Percentiles rank a stretch among this genome's conserved stretches.
These are phyloP conservation scores for Protobothrops mucrosquamatus DNA, from an alignment of 2,113 vertebrate species.

Conservation along the genomic window DNA sequence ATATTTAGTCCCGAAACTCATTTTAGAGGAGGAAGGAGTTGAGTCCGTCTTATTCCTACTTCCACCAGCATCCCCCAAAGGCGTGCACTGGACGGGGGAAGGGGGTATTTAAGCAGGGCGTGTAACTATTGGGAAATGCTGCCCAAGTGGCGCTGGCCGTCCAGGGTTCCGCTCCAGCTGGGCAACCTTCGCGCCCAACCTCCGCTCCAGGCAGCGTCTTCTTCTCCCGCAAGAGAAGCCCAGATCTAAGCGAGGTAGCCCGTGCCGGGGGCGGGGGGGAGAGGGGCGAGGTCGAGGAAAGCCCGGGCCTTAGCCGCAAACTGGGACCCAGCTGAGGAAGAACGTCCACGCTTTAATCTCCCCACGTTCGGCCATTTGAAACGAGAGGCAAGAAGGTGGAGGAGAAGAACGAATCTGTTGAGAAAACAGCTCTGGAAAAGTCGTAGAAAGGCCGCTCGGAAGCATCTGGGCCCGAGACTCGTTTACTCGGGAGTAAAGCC, in stretches of 20 bases:
- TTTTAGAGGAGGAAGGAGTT: not conserved
- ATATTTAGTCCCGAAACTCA: not conserved
- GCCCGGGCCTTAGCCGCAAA: not conserved
- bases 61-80: not conserved
- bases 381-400: not conserved
- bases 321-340: not conserved
- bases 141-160: not conserved
- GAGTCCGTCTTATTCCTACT: not conserved
- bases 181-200: not conserved
- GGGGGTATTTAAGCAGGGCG: not conserved
- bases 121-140: not conserved
- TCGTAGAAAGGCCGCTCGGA: not conserved
- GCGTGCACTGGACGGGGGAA: not conserved
- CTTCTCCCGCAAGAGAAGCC: not conserved
- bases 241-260: not conserved
- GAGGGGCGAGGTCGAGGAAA: not conserved
- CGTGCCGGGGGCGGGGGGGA: not conserved
- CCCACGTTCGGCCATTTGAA: not conserved
- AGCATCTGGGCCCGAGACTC: not conserved
- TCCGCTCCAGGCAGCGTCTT: not conserved
- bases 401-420: not conserved
- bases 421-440: not conserved
- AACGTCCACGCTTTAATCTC: too few species aligned
- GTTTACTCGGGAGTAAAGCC: not conserved
- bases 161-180: not conserved